Percentiles rank a stretch among this genome's conserved stretches.
Evolutionary conservation across 2,888 invertebrate genomes (phyloP).

Genomic region (Plebejus anna): DNA sequence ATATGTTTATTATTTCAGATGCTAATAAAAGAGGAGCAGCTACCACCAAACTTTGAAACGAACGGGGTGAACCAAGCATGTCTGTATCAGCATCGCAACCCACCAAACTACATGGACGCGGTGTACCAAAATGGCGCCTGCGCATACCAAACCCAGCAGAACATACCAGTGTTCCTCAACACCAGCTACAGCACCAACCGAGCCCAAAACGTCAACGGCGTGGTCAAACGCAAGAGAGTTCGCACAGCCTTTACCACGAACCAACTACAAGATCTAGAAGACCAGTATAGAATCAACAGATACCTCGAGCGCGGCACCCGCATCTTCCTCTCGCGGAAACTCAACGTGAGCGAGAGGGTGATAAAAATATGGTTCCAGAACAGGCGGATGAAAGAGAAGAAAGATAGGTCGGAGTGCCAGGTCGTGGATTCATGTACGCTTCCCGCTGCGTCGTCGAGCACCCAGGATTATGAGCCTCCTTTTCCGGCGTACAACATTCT

Average conservation of each 20-base stretch:
- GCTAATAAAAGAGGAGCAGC: constrained; percentile 11
- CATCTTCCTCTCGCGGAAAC: constrained; percentile 76
- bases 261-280: constrained; percentile 87
- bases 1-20: constrained; percentile 3
- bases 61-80: not conserved
- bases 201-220: constrained; percentile 34
- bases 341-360: constrained; percentile 53
- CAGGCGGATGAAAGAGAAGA: constrained; percentile 87
- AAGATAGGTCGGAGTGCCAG: constrained; percentile 66
- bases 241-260: constrained; percentile 89
- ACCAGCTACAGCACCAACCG: constrained; percentile 2
- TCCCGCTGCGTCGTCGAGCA: constrained; percentile 1
- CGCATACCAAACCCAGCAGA: not conserved
- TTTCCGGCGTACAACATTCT: constrained; percentile 19
- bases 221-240: constrained; percentile 80
- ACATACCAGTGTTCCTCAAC: constrained; percentile 12
- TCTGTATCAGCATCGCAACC: constrained; percentile 5
- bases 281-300: constrained; percentile 83
- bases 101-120: constrained; percentile 26
- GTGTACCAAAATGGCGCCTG: constrained; percentile 19
- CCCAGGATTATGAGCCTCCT: not conserved
- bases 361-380: constrained; percentile 94
- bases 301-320: constrained; percentile 87
- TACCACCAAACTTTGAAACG: not conserved
- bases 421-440: constrained; percentile 40